Base-by-base conservation (phyloP, 2,797 vertebrate genomes). In the Centropyge bicolor region DNA sequence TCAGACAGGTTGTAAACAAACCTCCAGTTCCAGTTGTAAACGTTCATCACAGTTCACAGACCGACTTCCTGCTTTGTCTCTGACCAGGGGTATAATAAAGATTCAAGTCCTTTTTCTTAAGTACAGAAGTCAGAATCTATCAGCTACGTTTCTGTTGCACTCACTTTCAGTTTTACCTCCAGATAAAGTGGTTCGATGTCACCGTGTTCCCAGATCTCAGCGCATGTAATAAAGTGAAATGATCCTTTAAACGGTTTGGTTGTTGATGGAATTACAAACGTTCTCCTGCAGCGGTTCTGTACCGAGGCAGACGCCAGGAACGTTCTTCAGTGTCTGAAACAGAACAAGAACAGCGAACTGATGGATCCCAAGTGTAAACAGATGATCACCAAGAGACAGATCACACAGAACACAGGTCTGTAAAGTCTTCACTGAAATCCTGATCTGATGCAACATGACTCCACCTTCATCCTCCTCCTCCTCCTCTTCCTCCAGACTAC, bases 331-430 rank as follows among this genome's bases (percentile, higher is more conserved):
- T 99, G 98, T 89, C 95, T 99, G 90, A 99, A 99, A 69, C 98
- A 99, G 88, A 99, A 99, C 95, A 99, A 99, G 91, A 98, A 99
- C 94, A 98, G 96, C 1, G 98, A 99, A 90, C 92, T 98, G 85
- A 99, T 99, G 98, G 98, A 99, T 89, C 98, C 98, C 14, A 99
- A 99, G 78, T 99, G 98, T 86, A 99, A 99, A 89, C 98, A 99
- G 80, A 99, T 98, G 97, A 99, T 99, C 86, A 99, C 98, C 80
- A 99, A 99, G 91, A 96, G 98, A 60, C 98, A 99, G 88, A 99
- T 99, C 86, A 99, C 98, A 0, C 98, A 99, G 93, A 98, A 97
- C 92, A 98, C 98, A 89, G 98, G 98, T 63, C 12, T 38, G 13
- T 43, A 0, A 13, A 7, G 49, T 3, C 43, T 17, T 10, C 31